These are phyloP conservation scores for Lutjanus erythropterus DNA, from an alignment of 2,113 vertebrate genomes.

Conservation along the genomic window DNA sequence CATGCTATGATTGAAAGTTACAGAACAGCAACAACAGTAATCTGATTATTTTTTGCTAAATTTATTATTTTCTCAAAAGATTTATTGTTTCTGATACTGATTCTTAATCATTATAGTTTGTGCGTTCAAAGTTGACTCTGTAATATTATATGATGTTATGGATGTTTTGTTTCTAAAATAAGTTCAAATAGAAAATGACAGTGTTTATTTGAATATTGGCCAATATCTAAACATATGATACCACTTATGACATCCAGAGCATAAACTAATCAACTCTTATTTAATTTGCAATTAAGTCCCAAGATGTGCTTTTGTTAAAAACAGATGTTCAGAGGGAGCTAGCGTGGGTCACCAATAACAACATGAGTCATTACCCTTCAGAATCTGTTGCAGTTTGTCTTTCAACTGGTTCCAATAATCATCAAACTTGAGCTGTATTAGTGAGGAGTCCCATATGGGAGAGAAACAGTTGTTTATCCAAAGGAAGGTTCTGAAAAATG, in stretches of 20 bases:
- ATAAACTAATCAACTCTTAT: constrained; percentile 42
- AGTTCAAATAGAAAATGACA: constrained; percentile 2
- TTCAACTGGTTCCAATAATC: constrained; percentile 38
- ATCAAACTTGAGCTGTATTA: constrained; percentile 6
- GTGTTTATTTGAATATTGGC: not conserved
- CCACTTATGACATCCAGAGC: not conserved
- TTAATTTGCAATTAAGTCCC: constrained; percentile 11
- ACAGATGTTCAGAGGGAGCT: constrained; percentile 33
- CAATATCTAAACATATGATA: not conserved
- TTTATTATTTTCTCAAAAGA: not conserved
- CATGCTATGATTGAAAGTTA: not conserved
- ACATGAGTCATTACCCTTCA: constrained; percentile 9
- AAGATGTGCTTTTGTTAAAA: constrained; percentile 15
- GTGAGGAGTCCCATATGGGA: constrained; percentile 4
- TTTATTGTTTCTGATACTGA: not conserved
- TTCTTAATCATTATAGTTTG: not conserved
- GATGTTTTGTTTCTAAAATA: not conserved
- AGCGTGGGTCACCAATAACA: not conserved
- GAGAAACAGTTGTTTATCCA: not conserved
- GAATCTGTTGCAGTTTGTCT: constrained; percentile 35
- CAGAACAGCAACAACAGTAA: not conserved
- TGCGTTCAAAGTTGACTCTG: not conserved
- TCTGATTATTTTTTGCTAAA: not conserved
- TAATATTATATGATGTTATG: too few relatives aligned
- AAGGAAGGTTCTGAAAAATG: not conserved